Evolutionary conservation across 2,797 vertebrate genomes (phyloP).

Genomic region (Microcaecilia unicolor): DNA sequence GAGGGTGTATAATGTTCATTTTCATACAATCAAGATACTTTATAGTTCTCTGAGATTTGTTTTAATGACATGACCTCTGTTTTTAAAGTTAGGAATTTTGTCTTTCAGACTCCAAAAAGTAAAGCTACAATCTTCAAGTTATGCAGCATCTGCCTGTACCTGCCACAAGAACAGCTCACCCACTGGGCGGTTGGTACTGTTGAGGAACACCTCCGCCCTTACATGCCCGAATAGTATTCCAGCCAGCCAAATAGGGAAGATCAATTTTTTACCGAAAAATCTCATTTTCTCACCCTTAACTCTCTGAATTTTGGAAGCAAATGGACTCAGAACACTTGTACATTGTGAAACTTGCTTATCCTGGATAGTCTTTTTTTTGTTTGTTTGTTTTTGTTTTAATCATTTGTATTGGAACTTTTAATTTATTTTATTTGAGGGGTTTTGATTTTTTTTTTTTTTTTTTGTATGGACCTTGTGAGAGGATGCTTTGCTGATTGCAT

Average conservation of each 20-base stretch:
- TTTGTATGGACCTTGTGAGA: conserved; percentile 66
- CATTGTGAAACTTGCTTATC: conserved; percentile 74
- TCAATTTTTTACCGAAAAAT: conserved; percentile 77
- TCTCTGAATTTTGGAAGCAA: conserved; percentile 79
- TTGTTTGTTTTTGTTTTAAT: too few relatives aligned
- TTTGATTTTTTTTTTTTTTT: conserved; percentile 63
- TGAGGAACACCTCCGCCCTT: conserved; percentile 96
- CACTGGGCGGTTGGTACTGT: conserved; percentile 96
- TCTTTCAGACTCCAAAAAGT: conserved; percentile 88
- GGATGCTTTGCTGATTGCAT: conserved; percentile 59
- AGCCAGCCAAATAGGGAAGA: conserved; percentile 76
- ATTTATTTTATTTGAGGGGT: conserved; percentile 18
- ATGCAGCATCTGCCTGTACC: conserved; percentile 98
- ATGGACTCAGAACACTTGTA: conserved; percentile 93
- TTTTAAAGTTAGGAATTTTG: too few relatives aligned
- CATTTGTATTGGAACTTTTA: conserved; percentile 65
- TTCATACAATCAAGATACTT: too few relatives aligned
- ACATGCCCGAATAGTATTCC: conserved; percentile 91
- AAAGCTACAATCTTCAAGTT: conserved; percentile 98
- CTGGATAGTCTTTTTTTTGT: conserved; percentile 58
- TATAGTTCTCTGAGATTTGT: too few relatives aligned
- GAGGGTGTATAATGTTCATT: too few relatives aligned
- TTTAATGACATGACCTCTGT: too few relatives aligned
- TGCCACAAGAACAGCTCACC: conserved; percentile 97
- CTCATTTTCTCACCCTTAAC: conserved; percentile 75